phyloP scores from a whole-genome alignment of 2,797 vertebrate genomes.

The Mormyrops boulengeri region DNA sequence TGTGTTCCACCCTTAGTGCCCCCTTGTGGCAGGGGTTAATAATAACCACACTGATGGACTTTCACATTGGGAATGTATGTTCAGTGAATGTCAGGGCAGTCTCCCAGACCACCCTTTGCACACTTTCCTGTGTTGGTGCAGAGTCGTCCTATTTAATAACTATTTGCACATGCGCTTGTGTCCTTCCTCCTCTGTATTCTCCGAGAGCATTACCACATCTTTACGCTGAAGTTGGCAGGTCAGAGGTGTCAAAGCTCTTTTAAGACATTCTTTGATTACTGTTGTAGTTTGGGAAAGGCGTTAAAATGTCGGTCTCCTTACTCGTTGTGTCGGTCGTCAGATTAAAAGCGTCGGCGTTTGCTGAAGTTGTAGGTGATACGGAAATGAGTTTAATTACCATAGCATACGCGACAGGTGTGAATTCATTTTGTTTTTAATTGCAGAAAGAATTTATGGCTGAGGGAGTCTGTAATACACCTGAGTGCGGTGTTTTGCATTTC shows the following conservation, averaged over 20 bases:
- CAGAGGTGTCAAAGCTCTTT: neutral
- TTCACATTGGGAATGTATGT: neutral
- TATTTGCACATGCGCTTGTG: neutral
- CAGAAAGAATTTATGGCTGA: neutral
- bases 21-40: slow-evolving; percentile 10
- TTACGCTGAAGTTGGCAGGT: neutral
- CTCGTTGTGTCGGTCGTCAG: neutral
- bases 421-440: neutral
- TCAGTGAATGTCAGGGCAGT: neutral
- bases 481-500: neutral
- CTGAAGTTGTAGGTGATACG: neutral
- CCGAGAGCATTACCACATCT: neutral
- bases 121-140: neutral
- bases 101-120: neutral
- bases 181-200: neutral
- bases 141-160: neutral
- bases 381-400: neutral
- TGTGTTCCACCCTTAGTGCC: neutral
- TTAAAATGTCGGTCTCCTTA: neutral
- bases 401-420: neutral
- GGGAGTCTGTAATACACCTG: neutral
- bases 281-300: neutral
- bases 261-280: neutral
- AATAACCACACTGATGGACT: neutral
- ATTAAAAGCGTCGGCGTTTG: neutral